Evolutionary conservation across 2,888 invertebrate species (phyloP).

Genomic region (Xestia xanthographa): DNA sequence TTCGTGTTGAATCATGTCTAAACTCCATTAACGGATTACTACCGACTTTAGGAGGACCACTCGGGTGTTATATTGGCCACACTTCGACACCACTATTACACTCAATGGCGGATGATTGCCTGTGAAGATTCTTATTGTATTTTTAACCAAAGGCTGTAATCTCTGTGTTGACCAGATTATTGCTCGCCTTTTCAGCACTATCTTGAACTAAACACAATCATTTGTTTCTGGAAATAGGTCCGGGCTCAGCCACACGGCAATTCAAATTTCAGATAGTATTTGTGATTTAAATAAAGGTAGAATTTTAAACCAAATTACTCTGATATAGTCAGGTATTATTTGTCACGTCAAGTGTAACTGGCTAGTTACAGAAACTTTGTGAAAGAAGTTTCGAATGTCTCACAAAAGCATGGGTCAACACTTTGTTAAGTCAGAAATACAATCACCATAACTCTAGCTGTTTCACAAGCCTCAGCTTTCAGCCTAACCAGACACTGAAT

Average conservation of each 20-base stretch:
- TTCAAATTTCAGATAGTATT: neutral
- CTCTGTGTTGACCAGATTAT: neutral
- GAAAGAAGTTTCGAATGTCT: neutral
- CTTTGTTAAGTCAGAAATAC: conserved; percentile 14
- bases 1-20: conserved; percentile 34
- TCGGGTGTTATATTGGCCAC: conserved; percentile 9
- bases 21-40: conserved; percentile 54
- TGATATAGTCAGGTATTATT: neutral
- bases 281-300: neutral
- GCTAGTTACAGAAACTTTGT: neutral
- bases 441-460: conserved; percentile 27
- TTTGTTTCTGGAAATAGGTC: neutral
- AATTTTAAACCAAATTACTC: neutral
- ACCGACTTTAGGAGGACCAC: conserved; percentile 32
- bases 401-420: neutral
- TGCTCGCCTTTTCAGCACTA: neutral
- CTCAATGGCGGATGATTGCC: conserved; percentile 19
- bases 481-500: conserved; percentile 15
- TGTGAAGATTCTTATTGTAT: neutral
- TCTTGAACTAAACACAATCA: neutral
- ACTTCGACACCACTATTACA: conserved; percentile 16
- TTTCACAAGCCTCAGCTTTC: conserved; percentile 14
- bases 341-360: neutral
- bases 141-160: neutral
- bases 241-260: neutral